A percentile compares a stretch with the other conserved stretches of the same genome.
Conservation (phyloP, 2,888 invertebrate genomes). For the Vanessa cardui region DNA sequence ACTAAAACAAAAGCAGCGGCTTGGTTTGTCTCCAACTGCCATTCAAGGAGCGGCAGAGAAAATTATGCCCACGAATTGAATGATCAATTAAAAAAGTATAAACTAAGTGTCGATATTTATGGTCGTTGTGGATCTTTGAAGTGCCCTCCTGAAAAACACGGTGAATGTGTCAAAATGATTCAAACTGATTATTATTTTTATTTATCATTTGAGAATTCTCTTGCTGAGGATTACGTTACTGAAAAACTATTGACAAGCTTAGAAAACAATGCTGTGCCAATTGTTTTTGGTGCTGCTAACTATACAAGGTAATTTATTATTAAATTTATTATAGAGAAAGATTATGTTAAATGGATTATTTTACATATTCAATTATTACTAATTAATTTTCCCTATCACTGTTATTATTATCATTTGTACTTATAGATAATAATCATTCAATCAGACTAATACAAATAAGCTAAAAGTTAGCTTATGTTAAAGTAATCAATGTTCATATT, state of each 20-base stretch:
- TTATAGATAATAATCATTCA: too few species aligned
- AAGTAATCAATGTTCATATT: too few species aligned
- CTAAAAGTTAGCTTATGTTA: too few species aligned
- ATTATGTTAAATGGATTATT: too few species aligned
- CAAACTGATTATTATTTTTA: constrained; percentile 62
- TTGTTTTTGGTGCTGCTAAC: constrained; percentile 85
- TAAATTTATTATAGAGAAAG: too few species aligned
- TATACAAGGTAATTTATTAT: constrained; percentile 50
- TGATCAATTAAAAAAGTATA: constrained; percentile 45
- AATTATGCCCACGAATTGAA: constrained; percentile 46
- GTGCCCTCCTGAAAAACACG: constrained; percentile 46
- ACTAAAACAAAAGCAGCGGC: constrained; percentile 57
- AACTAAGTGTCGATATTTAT: constrained; percentile 53
- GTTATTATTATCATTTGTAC: too few species aligned
- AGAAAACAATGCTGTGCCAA: constrained; percentile 82
- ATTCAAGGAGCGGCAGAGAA: constrained; percentile 47
- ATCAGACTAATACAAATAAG: too few species aligned
- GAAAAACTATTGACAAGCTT: constrained; percentile 59
- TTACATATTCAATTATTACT: not conserved
- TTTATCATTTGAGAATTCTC: constrained; percentile 64
- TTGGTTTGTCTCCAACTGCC: constrained; percentile 63
- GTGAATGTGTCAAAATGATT: constrained; percentile 50
- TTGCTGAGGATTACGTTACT: constrained; percentile 60
- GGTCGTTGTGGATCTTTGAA: constrained; percentile 53
- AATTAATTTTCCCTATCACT: not conserved